phyloP scores from a whole-genome alignment of 1,140 invertebrate species.

The Leptestheria dahalacensis region DNA sequence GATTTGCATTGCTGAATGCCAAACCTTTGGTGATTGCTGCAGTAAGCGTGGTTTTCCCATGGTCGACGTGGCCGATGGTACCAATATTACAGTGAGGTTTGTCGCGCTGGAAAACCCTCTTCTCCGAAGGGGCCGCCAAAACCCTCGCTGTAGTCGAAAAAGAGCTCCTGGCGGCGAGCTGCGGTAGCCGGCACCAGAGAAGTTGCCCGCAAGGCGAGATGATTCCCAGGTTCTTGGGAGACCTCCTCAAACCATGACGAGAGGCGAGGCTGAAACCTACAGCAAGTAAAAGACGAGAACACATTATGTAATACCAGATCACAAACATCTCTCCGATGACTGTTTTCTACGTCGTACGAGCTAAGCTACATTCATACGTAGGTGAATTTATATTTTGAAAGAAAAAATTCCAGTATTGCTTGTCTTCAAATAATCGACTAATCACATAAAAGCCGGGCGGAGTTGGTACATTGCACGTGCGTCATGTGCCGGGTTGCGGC shows the following conservation, averaged over 20 bases:
- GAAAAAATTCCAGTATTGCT: no score
- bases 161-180: neutral
- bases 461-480: no score
- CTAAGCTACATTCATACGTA: no score
- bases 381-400: no score
- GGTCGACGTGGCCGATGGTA: slow-evolving; percentile 99
- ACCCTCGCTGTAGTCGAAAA: slow-evolving; percentile 4
- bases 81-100: slow-evolving; percentile 98
- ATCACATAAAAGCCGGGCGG: no score
- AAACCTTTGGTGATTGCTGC: slow-evolving; percentile 87
- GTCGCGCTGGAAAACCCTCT: slow-evolving; percentile 53
- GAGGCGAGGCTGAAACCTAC: neutral
- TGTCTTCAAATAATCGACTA: no score
- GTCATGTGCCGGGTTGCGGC: no score
- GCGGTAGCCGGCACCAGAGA: neutral
- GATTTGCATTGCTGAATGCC: slow-evolving; percentile 17
- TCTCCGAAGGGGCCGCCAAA: slow-evolving; percentile 24
- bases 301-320: neutral
- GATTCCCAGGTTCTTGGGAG: neutral
- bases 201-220: neutral
- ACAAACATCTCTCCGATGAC: no score
- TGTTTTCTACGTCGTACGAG: no score
- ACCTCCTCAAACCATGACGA: neutral
- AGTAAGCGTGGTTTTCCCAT: slow-evolving; percentile 97
- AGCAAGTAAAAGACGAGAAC: neutral